phyloP scores from a whole-genome alignment of 2,888 invertebrate species.

The Malthinus flaveolus region DNA sequence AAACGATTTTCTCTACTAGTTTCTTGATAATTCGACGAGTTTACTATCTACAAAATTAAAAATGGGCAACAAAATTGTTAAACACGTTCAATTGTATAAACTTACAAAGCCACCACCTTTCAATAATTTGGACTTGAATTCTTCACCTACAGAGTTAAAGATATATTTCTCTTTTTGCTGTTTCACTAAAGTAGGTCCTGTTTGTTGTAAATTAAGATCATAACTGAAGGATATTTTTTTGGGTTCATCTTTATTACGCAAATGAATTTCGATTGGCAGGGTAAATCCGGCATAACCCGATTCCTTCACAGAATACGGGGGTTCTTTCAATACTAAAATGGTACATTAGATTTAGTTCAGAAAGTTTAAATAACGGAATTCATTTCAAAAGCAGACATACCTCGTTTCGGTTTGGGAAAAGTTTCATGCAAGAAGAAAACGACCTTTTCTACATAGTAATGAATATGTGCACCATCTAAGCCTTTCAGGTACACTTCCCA shows the following conservation, averaged over 20 bases:
- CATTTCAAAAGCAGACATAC: slow-evolving; percentile 56
- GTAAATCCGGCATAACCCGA: slow-evolving; percentile 96
- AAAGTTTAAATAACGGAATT: slow-evolving; percentile 45
- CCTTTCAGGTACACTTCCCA: slow-evolving; percentile 96
- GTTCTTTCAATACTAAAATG: slow-evolving; percentile 82
- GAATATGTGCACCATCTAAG: slow-evolving; percentile 82
- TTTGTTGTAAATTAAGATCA: slow-evolving; percentile 80
- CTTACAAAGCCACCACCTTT: slow-evolving; percentile 78
- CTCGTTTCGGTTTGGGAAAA: slow-evolving; percentile 89
- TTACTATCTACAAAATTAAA: slow-evolving; percentile 41
- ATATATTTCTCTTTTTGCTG: slow-evolving; percentile 80
- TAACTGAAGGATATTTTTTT: slow-evolving; percentile 82
- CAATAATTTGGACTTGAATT: slow-evolving; percentile 83
- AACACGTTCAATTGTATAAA: slow-evolving; percentile 1
- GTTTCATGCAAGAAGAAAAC: slow-evolving; percentile 90
- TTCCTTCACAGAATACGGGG: slow-evolving; percentile 87
- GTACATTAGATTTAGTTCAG: slow-evolving; percentile 1
- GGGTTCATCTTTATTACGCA: slow-evolving; percentile 88
- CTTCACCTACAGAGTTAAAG: slow-evolving; percentile 85
- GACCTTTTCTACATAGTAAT: slow-evolving; percentile 89
- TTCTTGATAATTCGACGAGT: slow-evolving; percentile 53
- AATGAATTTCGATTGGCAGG: slow-evolving; percentile 86
- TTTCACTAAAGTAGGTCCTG: slow-evolving; percentile 71
- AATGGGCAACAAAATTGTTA: background rate
- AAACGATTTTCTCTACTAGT: slow-evolving; percentile 48